Base-by-base conservation (phyloP, 2,797 vertebrate species). In the Percopsis omiscomaycus region DNA sequence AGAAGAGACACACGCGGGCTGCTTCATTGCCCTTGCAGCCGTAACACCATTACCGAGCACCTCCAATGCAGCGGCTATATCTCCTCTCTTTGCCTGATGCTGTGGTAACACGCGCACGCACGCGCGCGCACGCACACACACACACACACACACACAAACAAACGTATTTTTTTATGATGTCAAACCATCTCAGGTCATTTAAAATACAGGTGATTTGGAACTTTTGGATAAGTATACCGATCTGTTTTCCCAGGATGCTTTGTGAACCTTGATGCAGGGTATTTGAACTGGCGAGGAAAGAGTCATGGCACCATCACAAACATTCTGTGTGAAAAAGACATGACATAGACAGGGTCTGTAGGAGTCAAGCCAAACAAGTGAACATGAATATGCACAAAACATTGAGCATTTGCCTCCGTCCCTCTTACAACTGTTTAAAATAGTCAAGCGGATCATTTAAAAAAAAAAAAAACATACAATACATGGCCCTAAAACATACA, bases 201-300 rank as follows among this genome's bases (percentile, higher is more conserved):
- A 11, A 4, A 30, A 55, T 10, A n/a, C n/a, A 14, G 55, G 49
- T 5, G 16, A 55, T 37, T 75, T 70, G 72, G 5, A 55, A 71
- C 29, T 73, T 50, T 46, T 54, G 45, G 58, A n/a, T 48, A 87
- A 90, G 72, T 85, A 22, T 22, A 91, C 90, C 57, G 89, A 81
- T 88, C 89, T 91, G 55, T 70, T 86, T 78, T 77, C 75, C 90
- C 89, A 93, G 27, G 85, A 86, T 77, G 81, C 70, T 42, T 84
- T 70, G n/a, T 91, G 84, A 51, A 91, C 80, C 72, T 75, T 84
- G 5, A 79, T 80, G 71, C 86, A 88, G 48, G 90, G 88, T 29
- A 92, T 79, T 69, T 82, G 81, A 77, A 91, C 64, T 1, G 71
- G 69, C 57, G 78, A 73, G 59, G 83, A 75, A 56, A 91, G 71